Evolutionary conservation across 23 tunicate species (phyloP).

Genomic region (Halocynthia roretzi): DNA sequence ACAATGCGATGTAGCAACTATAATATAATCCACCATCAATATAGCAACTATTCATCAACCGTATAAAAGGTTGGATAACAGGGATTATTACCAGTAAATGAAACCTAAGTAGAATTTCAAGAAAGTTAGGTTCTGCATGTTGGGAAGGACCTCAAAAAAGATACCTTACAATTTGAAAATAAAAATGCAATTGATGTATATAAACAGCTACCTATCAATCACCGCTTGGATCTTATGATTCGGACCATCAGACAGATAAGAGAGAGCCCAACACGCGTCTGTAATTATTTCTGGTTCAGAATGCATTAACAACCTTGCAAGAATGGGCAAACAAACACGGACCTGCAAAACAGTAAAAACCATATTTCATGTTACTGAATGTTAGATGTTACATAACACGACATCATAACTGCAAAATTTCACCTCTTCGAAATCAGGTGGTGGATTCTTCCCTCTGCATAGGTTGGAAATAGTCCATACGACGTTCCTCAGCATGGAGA

Average conservation of each 20-base stretch:
- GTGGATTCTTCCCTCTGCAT: slow-evolving; percentile 90
- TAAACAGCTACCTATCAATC: slow-evolving; percentile 24
- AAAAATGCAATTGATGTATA: no score
- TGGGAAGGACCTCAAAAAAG: no score
- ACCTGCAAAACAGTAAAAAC: slow-evolving; percentile 25
- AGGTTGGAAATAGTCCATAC: slow-evolving; percentile 98
- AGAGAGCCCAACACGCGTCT: slow-evolving; percentile 93
- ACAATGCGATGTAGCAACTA: no score
- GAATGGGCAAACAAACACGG: slow-evolving; percentile 51
- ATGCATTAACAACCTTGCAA: slow-evolving; percentile 51
- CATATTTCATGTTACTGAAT: background rate
- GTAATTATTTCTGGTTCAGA: slow-evolving; percentile 66
- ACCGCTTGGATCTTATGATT: slow-evolving; percentile 71
- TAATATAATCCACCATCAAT: no score
- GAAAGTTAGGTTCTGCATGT: no score
- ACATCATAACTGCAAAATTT: background rate
- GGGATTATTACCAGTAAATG: no score
- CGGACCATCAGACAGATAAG: slow-evolving; percentile 86
- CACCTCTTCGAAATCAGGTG: slow-evolving; percentile 80
- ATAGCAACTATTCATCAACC: no score
- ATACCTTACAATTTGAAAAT: no score
- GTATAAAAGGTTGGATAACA: no score
- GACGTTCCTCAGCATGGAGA: slow-evolving; percentile 65
- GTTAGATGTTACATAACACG: no score
- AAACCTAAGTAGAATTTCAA: no score